Percentiles rank a stretch among this genome's conserved stretches.
phyloP scores from a whole-genome alignment of 2,888 invertebrate genomes.

The Mayetiola destructor region DNA sequence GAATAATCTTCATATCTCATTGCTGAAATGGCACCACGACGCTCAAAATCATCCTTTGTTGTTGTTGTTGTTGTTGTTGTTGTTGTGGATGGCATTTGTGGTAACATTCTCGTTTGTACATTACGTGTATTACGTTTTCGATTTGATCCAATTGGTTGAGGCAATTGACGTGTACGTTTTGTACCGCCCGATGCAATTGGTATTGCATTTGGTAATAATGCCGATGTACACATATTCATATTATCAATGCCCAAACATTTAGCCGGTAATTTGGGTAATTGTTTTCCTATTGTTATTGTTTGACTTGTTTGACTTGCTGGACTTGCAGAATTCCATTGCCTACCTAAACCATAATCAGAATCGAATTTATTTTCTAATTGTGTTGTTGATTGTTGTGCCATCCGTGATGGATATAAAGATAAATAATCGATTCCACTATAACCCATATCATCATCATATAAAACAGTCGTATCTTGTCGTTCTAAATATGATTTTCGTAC shows the following conservation, averaged over 20 bases:
- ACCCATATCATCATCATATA: slow-evolving; percentile 48
- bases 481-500: slow-evolving; percentile 59
- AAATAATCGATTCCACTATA: not conserved
- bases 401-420: not conserved
- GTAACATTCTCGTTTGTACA: slow-evolving; percentile 24
- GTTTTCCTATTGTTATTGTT: slow-evolving; percentile 22
- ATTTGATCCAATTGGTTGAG: not conserved
- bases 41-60: slow-evolving; percentile 16
- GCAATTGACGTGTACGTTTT: slow-evolving; percentile 15
- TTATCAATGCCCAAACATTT: slow-evolving; percentile 26
- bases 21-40: slow-evolving; percentile 25
- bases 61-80: slow-evolving; percentile 28
- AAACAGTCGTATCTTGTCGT: slow-evolving; percentile 50
- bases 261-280: slow-evolving; percentile 26
- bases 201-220: slow-evolving; percentile 20
- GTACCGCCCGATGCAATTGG: slow-evolving; percentile 17
- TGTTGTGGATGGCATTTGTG: slow-evolving; percentile 29
- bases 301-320: slow-evolving; percentile 20
- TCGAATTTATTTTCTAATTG: slow-evolving; percentile 7
- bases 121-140: slow-evolving; percentile 13
- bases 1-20: slow-evolving; percentile 50
- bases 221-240: slow-evolving; percentile 19
- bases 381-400: not conserved
- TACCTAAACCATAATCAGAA: slow-evolving; percentile 29
- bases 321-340: slow-evolving; percentile 62